phyloP scores from a whole-genome alignment of 2,888 invertebrate species.

The Pterostichus niger region DNA sequence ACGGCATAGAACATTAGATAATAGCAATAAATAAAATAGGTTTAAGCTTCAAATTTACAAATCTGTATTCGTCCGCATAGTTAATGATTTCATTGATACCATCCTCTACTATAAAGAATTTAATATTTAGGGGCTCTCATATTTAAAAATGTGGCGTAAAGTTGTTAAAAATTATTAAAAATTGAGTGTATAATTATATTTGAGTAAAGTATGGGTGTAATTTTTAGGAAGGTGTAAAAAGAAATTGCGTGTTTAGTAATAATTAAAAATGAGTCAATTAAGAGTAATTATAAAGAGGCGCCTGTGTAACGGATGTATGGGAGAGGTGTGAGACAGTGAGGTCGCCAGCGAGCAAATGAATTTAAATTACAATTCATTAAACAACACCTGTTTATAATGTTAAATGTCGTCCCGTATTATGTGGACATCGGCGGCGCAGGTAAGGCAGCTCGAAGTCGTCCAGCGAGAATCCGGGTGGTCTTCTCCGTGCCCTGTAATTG shows the following conservation, averaged over 20 bases:
- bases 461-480: constrained; percentile 70
- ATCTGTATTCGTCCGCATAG: no score
- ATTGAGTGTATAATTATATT: no score
- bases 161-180: no score
- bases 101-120: no score
- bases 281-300: constrained; percentile 8
- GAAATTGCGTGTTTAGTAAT: background rate
- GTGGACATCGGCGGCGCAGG: constrained; percentile 61
- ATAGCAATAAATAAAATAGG: no score
- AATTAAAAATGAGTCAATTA: constrained; percentile 41
- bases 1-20: no score
- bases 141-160: no score
- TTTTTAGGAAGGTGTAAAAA: background rate
- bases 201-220: no score
- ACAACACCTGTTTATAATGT: constrained; percentile 65
- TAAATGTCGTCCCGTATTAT: constrained; percentile 64
- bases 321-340: constrained; percentile 51
- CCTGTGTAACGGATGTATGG: background rate
- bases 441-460: constrained; percentile 66
- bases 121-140: no score
- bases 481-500: constrained; percentile 82
- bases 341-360: constrained; percentile 57
- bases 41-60: no score
- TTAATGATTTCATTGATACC: no score
- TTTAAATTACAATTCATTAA: constrained; percentile 66